A percentile compares a stretch with the other conserved stretches of the same genome.
Evolutionary conservation across 2,113 vertebrate species (phyloP).

Genomic region (Lanius collurio): DNA sequence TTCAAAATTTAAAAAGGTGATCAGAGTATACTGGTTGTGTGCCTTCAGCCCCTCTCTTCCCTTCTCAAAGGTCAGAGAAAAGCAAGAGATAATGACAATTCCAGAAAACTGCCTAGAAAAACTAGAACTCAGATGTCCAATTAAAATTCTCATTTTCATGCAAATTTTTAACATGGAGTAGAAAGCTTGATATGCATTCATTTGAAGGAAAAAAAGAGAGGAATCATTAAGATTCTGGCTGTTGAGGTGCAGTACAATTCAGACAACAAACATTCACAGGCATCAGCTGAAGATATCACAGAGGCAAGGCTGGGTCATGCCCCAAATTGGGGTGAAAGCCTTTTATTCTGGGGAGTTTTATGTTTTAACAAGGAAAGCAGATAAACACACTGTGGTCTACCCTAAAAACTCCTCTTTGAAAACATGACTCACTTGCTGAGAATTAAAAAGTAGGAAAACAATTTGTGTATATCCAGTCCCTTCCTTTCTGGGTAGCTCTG

Average conservation of each 20-base stretch:
- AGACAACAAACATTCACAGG: neutral
- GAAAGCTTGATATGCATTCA: neutral
- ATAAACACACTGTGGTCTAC: neutral
- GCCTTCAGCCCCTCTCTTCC: neutral
- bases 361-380: neutral
- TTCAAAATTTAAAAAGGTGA: neutral
- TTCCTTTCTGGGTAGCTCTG: neutral
- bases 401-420: neutral
- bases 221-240: neutral
- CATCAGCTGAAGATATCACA: neutral
- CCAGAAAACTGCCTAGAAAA: neutral
- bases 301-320: rapidly evolving
- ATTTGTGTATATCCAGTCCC: neutral
- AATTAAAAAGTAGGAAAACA: neutral
- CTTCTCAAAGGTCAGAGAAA: neutral
- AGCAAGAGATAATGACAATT: neutral
- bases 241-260: neutral
- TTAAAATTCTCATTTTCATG: neutral
- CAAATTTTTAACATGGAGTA: neutral
- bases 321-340: neutral
- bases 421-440: neutral
- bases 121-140: neutral
- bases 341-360: neutral
- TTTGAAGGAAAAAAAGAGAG: neutral
- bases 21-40: neutral